These are phyloP conservation scores for Glyphotaelius pellucidus DNA, from an alignment of 2,888 invertebrate genomes.

Conservation along the genomic window DNA sequence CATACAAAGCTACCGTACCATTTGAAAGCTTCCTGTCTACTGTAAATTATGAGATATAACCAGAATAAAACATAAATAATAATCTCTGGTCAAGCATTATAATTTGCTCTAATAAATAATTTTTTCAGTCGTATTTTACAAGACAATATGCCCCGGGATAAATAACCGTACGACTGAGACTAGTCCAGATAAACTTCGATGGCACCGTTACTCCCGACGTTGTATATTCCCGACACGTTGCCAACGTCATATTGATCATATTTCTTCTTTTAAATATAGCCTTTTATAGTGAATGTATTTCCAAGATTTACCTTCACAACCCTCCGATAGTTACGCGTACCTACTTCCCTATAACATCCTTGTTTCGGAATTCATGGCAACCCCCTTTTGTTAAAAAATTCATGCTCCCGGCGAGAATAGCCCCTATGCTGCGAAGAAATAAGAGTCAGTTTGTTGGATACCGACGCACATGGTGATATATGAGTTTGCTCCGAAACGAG, in stretches of 20 bases:
- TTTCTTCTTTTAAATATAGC: conserved; percentile 14
- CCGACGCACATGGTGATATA: conserved; percentile 32
- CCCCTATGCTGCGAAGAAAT: conserved; percentile 8
- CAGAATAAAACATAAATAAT: neutral
- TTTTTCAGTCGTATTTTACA: conserved; percentile 2
- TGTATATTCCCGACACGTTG: neutral
- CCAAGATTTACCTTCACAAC: conserved; percentile 12
- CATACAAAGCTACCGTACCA: neutral
- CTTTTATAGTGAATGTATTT: conserved; percentile 23
- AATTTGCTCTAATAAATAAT: neutral
- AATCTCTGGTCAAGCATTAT: neutral
- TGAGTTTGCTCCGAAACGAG: conserved; percentile 52
- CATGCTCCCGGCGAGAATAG: conserved; percentile 4
- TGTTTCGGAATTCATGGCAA: conserved; percentile 50
- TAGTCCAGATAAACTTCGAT: neutral
- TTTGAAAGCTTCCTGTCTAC: neutral
- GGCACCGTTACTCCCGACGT: neutral
- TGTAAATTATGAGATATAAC: neutral
- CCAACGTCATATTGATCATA: neutral
- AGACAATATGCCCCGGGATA: neutral
- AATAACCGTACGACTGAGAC: neutral
- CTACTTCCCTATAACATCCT: conserved; percentile 23
- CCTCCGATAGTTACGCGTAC: conserved; percentile 13
- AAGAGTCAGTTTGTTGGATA: neutral
- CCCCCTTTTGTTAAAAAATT: conserved; percentile 44